Conservation (phyloP, 92 coral and sea anemone genomes). For the Palythoa grandiflora region DNA sequence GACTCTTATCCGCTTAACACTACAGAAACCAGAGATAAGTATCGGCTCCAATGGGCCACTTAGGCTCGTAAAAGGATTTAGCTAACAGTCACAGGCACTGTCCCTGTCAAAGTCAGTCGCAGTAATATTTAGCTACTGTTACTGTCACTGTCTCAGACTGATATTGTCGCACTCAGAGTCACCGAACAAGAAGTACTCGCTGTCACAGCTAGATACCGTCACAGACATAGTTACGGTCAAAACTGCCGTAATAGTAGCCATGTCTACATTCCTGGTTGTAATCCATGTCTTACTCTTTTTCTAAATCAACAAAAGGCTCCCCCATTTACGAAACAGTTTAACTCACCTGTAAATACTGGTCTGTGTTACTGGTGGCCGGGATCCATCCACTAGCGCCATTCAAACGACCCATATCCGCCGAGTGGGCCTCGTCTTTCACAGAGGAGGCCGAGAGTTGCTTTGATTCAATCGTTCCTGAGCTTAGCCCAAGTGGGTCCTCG, state of each 20-base stretch:
- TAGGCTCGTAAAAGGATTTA: too few species aligned
- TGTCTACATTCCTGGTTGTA: not conserved
- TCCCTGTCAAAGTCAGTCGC: not conserved
- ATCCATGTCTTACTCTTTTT: not conserved
- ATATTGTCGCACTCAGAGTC: not conserved
- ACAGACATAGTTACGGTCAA: not conserved
- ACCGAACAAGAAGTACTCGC: not conserved
- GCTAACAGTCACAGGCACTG: not conserved
- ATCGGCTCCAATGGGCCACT: too few species aligned
- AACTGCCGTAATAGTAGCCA: not conserved
- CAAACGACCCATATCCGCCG: conserved; percentile 66
- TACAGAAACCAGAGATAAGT: too few species aligned
- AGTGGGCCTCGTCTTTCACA: conserved; percentile 51
- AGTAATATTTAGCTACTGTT: not conserved
- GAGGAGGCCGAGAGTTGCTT: conserved; percentile 59
- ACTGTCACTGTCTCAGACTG: not conserved
- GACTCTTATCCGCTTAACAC: too few species aligned
- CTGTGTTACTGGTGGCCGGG: conserved; percentile 41
- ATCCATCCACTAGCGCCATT: conserved; percentile 69
- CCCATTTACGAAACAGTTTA: not conserved
- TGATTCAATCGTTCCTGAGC: conserved; percentile 51
- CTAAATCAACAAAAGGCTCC: not conserved
- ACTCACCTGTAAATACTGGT: conserved; percentile 53
- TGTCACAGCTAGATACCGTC: not conserved
- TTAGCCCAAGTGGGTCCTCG: conserved; percentile 58